phyloP scores from a whole-genome alignment of 1,140 invertebrate genomes.

The Trinorchestia longiramus region DNA sequence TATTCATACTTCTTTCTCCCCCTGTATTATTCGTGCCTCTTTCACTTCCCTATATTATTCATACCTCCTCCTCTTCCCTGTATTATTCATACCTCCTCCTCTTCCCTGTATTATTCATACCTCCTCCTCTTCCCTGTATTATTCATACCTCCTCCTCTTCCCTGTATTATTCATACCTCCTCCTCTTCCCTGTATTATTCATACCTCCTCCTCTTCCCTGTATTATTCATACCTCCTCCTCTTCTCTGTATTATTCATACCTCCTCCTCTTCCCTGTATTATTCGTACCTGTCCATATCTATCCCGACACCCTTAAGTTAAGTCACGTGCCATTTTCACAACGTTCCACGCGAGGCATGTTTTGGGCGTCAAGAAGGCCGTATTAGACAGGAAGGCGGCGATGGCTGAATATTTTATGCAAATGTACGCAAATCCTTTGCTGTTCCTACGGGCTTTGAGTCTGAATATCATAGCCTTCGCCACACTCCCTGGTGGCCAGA shows the following conservation, averaged over 20 bases:
- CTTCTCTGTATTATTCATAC: background rate
- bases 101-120: background rate
- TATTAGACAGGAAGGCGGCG: background rate
- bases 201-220: background rate
- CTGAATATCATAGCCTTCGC: background rate
- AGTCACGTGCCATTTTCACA: background rate
- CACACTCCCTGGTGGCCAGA: background rate
- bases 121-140: background rate
- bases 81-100: too few relatives aligned
- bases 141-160: background rate
- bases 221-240: background rate
- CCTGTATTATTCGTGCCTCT: too few relatives aligned
- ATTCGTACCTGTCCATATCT: background rate
- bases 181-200: background rate
- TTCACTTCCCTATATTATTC: too few relatives aligned
- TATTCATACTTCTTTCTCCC: too few relatives aligned
- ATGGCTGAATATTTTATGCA: conserved; percentile 2
- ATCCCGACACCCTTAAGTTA: background rate
- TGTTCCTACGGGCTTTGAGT: background rate
- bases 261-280: background rate
- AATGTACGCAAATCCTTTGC: background rate
- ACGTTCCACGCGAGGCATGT: background rate
- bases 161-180: background rate
- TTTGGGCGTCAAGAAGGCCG: background rate
- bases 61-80: too few relatives aligned